phyloP scores from a whole-genome alignment of 2,797 vertebrate species.

The Chrosomus eos region DNA sequence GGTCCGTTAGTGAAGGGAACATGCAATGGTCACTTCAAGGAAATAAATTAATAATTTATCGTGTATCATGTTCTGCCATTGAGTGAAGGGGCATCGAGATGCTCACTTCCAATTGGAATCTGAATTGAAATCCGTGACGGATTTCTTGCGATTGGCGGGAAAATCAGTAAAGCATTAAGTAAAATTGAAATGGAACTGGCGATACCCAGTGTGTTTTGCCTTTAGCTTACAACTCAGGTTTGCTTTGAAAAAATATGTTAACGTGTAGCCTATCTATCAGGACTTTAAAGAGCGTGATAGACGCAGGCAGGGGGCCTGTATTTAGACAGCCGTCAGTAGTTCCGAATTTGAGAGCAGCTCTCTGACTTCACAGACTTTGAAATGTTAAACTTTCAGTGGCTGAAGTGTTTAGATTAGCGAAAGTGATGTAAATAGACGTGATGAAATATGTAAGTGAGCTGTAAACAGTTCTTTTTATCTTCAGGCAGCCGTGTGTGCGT shows the following conservation, averaged over 20 bases:
- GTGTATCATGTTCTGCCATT: too few relatives aligned
- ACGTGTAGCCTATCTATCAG: constrained; percentile 1
- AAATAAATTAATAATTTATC: too few relatives aligned
- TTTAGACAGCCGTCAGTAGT: constrained; percentile 45
- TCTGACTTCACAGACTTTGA: constrained; percentile 50
- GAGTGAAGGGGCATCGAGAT: too few relatives aligned
- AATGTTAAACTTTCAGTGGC: constrained; percentile 51
- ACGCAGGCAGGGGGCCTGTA: constrained; percentile 43
- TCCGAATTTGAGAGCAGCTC: constrained; percentile 43
- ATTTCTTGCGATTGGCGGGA: not conserved
- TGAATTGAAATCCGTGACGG: not conserved
- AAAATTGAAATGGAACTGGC: not conserved
- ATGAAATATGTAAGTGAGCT: constrained; percentile 64
- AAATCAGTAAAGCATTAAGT: not conserved
- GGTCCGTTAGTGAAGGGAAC: too few relatives aligned
- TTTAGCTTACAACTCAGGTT: constrained; percentile 2
- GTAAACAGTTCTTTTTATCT: constrained; percentile 61
- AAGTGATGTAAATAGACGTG: constrained; percentile 61
- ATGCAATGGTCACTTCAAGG: too few relatives aligned
- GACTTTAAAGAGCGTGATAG: constrained; percentile 11
- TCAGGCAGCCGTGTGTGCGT: constrained; percentile 25
- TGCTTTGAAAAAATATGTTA: constrained; percentile 25
- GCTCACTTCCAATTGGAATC: too few relatives aligned
- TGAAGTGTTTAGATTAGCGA: constrained; percentile 60
- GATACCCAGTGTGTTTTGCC: not conserved